These are phyloP conservation scores for Channa argus DNA, from an alignment of 2,113 vertebrate genomes.

Conservation along the genomic window DNA sequence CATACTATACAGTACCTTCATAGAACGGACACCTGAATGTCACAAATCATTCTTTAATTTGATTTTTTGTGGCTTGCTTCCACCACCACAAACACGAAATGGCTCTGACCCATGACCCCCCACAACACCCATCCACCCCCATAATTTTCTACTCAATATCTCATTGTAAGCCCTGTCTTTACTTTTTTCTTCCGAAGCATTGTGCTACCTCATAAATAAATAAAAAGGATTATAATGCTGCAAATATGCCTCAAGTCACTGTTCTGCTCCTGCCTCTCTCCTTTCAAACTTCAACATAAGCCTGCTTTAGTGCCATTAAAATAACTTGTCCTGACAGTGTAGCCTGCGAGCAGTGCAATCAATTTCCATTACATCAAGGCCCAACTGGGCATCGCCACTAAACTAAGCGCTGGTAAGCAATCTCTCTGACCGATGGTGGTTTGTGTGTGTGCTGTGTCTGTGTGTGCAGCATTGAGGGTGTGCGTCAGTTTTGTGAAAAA, in stretches of 20 bases:
- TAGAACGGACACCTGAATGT: slow-evolving; percentile 47
- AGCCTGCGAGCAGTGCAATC: slow-evolving; percentile 76
- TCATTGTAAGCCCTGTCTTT: slow-evolving; percentile 11
- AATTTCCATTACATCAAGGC: slow-evolving; percentile 81
- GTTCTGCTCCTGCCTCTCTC: slow-evolving; percentile 15
- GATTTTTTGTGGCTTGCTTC: slow-evolving; percentile 41
- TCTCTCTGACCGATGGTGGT: slow-evolving; percentile 57
- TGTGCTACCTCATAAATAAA: slow-evolving; percentile 66
- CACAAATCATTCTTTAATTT: slow-evolving; percentile 79
- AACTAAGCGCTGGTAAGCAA: slow-evolving; percentile 70
- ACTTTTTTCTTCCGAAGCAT: background rate
- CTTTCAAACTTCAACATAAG: slow-evolving; percentile 71
- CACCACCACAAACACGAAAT: background rate
- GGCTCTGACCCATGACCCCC: slow-evolving; percentile 25
- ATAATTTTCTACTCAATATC: slow-evolving; percentile 32
- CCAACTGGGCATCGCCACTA: slow-evolving; percentile 64
- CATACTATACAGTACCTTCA: slow-evolving; percentile 44
- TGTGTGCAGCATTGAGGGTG: background rate
- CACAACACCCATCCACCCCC: slow-evolving; percentile 1
- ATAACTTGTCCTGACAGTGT: slow-evolving; percentile 77
- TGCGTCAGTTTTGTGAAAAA: slow-evolving; percentile 16
- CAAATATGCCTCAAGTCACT: slow-evolving; percentile 59
- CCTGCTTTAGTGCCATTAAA: slow-evolving; percentile 73
- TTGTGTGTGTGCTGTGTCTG: slow-evolving; percentile 7
- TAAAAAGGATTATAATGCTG: slow-evolving; percentile 41